A percentile compares a stretch with the other conserved stretches of the same genome.
These are phyloP conservation scores for Plectrocnemia conspersa DNA, from an alignment of 1,140 invertebrate species.

Conservation along the genomic window DNA sequence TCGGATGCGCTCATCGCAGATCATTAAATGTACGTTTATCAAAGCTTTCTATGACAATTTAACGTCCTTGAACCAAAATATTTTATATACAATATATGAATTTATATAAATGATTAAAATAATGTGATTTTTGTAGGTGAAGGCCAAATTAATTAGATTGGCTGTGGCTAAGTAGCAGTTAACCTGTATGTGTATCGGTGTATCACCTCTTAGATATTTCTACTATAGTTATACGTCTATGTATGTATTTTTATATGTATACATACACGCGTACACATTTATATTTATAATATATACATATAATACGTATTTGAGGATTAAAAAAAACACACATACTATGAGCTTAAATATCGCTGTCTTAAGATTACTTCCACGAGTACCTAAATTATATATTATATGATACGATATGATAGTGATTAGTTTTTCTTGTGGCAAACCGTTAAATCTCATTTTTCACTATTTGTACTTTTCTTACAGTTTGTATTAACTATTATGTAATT, in stretches of 20 bases:
- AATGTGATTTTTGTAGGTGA: background rate
- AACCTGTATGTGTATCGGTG: conserved; percentile 17
- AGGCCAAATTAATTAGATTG: conserved; percentile 18
- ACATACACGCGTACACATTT: too few species aligned
- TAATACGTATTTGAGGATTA: background rate
- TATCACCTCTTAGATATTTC: conserved; percentile 21
- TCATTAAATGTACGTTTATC: too few species aligned
- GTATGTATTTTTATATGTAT: too few species aligned
- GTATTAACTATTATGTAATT: too few species aligned
- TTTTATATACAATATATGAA: too few species aligned
- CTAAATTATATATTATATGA: conserved; percentile 35
- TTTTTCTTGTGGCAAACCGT: conserved; percentile 19
- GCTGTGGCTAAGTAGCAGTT: conserved; percentile 16
- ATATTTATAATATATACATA: too few species aligned
- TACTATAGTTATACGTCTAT: too few species aligned
- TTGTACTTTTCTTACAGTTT: conserved; percentile 14
- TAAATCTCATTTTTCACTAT: conserved; percentile 27
- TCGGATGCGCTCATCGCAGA: too few species aligned
- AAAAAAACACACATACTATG: conserved; percentile 29
- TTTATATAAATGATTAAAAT: too few species aligned
- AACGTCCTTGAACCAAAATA: background rate
- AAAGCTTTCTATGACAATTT: background rate
- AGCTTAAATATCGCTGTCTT: conserved; percentile 36
- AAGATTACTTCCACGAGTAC: conserved; percentile 36
- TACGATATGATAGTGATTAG: conserved; percentile 23